phyloP scores from a whole-genome alignment of 2,888 invertebrate species.

The Dryobota labecula region DNA sequence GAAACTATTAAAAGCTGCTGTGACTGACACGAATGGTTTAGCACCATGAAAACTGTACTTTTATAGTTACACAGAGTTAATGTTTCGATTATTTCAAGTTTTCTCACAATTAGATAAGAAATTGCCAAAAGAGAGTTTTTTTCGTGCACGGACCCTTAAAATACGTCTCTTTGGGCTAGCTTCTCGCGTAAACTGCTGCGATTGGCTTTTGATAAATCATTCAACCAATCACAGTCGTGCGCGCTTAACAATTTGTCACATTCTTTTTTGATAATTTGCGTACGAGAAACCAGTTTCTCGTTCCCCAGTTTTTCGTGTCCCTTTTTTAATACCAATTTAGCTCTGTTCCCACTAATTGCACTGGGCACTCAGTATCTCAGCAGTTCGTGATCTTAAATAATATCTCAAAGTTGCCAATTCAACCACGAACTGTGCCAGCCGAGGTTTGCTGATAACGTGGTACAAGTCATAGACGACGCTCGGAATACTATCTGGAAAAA shows the following conservation, averaged over 20 bases:
- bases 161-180: neutral
- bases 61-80: too few relatives aligned
- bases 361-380: conserved; percentile 6
- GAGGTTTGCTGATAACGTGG: conserved; percentile 16
- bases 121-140: too few relatives aligned
- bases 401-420: conserved; percentile 42
- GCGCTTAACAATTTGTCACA: neutral
- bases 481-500: neutral
- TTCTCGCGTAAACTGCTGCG: neutral
- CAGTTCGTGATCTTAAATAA: conserved; percentile 35
- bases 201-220: neutral
- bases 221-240: neutral
- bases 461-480: neutral
- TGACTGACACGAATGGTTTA: too few relatives aligned
- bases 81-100: too few relatives aligned
- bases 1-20: too few relatives aligned
- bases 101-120: too few relatives aligned
- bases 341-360: neutral
- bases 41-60: too few relatives aligned
- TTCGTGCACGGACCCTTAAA: too few relatives aligned
- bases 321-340: too few relatives aligned
- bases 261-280: neutral
- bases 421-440: conserved; percentile 19
- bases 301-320: too few relatives aligned
- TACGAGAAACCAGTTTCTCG: too few relatives aligned